Evolutionary conservation across 2,888 invertebrate genomes (phyloP), one percentile per base, ranked within the genome.

Genomic region (Tachina lurida): DNA sequence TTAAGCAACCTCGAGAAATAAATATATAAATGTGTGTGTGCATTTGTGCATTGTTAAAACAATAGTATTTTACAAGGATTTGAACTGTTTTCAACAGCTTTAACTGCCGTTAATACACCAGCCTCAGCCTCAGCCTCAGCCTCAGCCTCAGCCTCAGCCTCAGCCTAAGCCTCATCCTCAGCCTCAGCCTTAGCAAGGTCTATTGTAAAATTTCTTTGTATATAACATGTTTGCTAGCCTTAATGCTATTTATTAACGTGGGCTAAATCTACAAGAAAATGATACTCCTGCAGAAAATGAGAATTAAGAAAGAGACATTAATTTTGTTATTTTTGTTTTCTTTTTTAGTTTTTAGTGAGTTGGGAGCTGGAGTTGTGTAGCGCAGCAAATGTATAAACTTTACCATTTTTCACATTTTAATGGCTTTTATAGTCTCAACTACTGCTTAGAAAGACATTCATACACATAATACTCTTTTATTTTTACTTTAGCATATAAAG

Each of bases 351-450:
- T 31, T 31, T 31, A 31, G 31, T 31, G 31, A 31, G 31, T 47
- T 49, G 15, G 7, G 41, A 22, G 31, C 15, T 47, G 56, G 49
- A 43, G 49, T 56, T 58, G 49, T 31, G 54, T 39, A 60, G 54
- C 31, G 22, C 54, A 52, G 41, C 17, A 79, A 79, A 81, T 52
- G 52, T 56, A 83, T 83, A 87, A 87, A 87, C 80, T 86, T 80
- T 78, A 86, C 68, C 80, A 87, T 87, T 87, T 87, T 87, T 73
- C 81, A 77, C 68, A 76, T 82, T 84, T 87, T 87, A 87, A 87
- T 87, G 85, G 85, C 87, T 84, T 87, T 87, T 87, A 82, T 67
- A 78, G 81, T 82, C 70, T 75, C 67, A 81, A 79, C 76, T 84
- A 45, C 58, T 73, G 31, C 74, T 74, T 81, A 79, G 31, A 31